Base-by-base conservation (phyloP, 30 jellyfish, hydroid and myxozoan species). In the Turritopsis dohrnii region DNA sequence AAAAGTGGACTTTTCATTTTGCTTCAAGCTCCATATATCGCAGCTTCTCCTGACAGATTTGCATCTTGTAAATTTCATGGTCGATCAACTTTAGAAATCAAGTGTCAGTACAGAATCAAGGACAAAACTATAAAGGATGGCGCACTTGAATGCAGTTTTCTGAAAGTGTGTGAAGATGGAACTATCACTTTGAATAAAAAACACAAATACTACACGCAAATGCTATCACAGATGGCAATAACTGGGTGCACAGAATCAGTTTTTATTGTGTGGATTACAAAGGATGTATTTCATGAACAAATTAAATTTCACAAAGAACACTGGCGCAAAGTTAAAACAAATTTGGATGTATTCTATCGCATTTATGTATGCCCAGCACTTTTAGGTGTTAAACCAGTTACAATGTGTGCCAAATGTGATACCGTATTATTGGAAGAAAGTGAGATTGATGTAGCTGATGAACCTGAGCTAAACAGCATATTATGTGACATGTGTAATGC, bases 261-360 rank as follows among this genome's bases (percentile, higher is more conserved):
- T 41, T 81, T 81, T 54, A 54, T 81, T 22, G 87, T 81, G 19
- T 81, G 87, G 87, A 81, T 84, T 9, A 25, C 54, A 21, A 53
- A 81, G 18, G 82, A 29, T 1, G 18, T 52, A 21, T 81, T 81
- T 20, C 26, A 19, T 8, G 87, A 81, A 60, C n/a, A 53, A 53
- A 65, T 53, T 17, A 29, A 25, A 65, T 81, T 81, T 65, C 60
- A 81, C 31, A 8, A 52, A 21, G 66, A 81, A 7, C 76, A 41
- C 28, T 81, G 87, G 87, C 28, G 21, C 16, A 53, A 26, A 30
- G 77, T 52, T 18, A 7, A 52, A 81, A 65, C 76, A 3, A 81
- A 53, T 18, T 84, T 81, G 21, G 74, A 79, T 53, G 25, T 81
- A 16, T 87, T 69, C 19, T 69, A 69, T 27, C 9, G 19, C 16